Conservation (phyloP, 2,888 invertebrate genomes). For the Drosophila macrothrix region DNA sequence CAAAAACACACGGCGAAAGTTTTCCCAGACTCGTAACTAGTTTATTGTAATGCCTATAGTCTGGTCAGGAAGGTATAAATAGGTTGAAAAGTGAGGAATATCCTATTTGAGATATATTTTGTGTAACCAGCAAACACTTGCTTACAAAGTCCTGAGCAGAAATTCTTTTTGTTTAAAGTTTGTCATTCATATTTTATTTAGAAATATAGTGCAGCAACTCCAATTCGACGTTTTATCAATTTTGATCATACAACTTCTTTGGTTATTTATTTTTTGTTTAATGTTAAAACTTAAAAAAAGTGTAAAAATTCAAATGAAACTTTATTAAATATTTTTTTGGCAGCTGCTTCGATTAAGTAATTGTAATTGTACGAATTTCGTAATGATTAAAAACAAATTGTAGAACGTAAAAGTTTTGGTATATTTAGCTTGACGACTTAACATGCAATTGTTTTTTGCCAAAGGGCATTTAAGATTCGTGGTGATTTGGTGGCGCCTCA, state of each 20-base stretch:
- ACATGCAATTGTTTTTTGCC: conserved; percentile 5
- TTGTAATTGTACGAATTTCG: neutral
- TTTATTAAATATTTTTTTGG: neutral
- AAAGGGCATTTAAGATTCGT: conserved; percentile 54
- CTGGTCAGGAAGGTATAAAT: neutral
- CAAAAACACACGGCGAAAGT: conserved; percentile 44
- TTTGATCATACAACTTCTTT: no score
- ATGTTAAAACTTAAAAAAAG: no score
- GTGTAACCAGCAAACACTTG: neutral
- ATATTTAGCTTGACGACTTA: neutral
- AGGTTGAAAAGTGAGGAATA: neutral
- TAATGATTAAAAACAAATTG: neutral
- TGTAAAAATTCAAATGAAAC: neutral
- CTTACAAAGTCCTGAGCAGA: neutral
- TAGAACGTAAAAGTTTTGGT: neutral
- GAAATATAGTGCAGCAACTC: no score
- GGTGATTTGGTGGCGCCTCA: conserved; percentile 39
- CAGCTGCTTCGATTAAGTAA: neutral
- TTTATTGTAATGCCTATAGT: neutral
- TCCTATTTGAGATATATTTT: neutral
- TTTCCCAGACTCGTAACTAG: conserved; percentile 17
- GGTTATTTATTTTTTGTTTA: no score
- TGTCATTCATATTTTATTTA: neutral
- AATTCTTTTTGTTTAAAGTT: neutral
- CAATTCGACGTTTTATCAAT: no score